Evolutionary conservation across 2,888 invertebrate species (phyloP).

Genomic region (Noctua pronuba): DNA sequence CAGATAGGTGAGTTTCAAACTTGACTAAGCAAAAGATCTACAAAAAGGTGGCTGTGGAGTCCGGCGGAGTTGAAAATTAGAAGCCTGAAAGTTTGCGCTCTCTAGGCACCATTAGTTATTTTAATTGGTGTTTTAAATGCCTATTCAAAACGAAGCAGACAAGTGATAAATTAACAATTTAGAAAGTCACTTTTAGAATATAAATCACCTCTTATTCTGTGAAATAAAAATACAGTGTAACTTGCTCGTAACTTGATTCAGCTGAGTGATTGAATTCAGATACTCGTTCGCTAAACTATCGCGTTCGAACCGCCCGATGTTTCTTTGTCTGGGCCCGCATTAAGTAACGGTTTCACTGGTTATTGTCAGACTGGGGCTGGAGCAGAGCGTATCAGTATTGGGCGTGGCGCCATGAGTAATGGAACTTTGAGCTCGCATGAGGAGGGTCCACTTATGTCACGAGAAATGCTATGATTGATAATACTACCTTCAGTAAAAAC

Average conservation of each 20-base stretch:
- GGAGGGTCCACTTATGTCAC: slow-evolving; percentile 90
- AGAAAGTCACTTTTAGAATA: slow-evolving; percentile 42
- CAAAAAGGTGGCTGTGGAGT: slow-evolving; percentile 40
- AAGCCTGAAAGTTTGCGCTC: slow-evolving; percentile 49
- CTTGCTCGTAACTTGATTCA: slow-evolving; percentile 51
- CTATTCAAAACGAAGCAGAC: slow-evolving; percentile 43
- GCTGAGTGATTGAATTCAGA: slow-evolving; percentile 61
- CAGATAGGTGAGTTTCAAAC: slow-evolving; percentile 60
- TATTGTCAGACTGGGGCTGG: slow-evolving; percentile 78
- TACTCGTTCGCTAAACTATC: slow-evolving; percentile 47
- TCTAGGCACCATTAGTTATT: slow-evolving; percentile 52
- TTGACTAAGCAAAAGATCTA: slow-evolving; percentile 49
- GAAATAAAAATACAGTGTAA: slow-evolving; percentile 36
- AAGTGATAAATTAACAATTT: slow-evolving; percentile 43
- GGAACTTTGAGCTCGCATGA: slow-evolving; percentile 87
- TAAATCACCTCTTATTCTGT: slow-evolving; percentile 31
- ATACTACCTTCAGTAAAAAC: slow-evolving; percentile 85
- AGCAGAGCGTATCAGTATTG: slow-evolving; percentile 84
- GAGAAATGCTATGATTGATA: slow-evolving; percentile 89
- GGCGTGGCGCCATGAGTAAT: slow-evolving; percentile 88
- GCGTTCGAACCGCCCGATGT: slow-evolving; percentile 43
- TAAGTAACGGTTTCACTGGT: slow-evolving; percentile 60
- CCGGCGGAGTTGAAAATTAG: slow-evolving; percentile 49
- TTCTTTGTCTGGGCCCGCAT: slow-evolving; percentile 60
- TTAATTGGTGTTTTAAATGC: slow-evolving; percentile 59